Conservation (phyloP, 2,113 vertebrate species). For the Oenanthe melanoleuca region DNA sequence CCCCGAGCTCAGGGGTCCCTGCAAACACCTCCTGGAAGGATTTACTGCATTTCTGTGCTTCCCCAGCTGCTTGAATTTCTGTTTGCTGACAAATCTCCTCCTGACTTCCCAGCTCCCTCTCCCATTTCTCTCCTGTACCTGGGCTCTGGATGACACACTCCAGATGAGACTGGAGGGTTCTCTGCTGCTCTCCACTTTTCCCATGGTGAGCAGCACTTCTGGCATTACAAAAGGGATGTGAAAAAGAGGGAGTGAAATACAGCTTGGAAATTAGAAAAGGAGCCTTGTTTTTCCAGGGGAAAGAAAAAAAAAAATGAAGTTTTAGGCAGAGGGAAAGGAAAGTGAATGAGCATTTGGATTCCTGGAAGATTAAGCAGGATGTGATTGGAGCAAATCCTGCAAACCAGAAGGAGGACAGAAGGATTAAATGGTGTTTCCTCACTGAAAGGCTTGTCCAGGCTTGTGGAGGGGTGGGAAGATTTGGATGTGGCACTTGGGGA, state of each 20-base stretch:
- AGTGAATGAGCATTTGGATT: neutral
- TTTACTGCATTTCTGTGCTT: accelerated
- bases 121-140: neutral
- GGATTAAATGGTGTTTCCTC: neutral
- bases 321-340: neutral
- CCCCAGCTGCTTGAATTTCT: neutral
- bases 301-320: neutral
- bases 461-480: accelerated
- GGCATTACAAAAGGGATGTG: neutral
- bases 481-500: neutral
- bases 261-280: neutral
- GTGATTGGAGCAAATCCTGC: neutral
- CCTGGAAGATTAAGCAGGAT: neutral
- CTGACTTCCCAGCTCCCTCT: neutral
- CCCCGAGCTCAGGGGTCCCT: neutral
- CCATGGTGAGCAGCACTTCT: neutral
- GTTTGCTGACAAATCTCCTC: neutral
- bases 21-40: neutral
- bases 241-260: neutral
- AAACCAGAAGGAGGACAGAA: neutral
- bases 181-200: neutral
- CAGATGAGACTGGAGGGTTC: neutral
- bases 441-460: neutral
- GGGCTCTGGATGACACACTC: neutral
- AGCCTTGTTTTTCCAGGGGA: neutral